Percentiles rank a stretch among this genome's conserved stretches.
Evolutionary conservation across 1,140 invertebrate species (phyloP).

Genomic region (Ganaspis sp.): DNA sequence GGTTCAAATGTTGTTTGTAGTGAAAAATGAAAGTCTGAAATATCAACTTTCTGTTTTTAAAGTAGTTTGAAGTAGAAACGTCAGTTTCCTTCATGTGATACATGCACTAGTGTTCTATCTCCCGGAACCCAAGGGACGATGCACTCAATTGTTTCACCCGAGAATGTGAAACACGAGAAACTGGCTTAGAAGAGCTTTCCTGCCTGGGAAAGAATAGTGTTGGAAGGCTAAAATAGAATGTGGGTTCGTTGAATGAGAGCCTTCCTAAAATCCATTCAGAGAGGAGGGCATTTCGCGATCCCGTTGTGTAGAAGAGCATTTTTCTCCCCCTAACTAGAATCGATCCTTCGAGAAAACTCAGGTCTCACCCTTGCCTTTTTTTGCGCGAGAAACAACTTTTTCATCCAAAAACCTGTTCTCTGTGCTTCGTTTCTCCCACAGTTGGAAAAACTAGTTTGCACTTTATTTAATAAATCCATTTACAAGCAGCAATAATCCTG

Average conservation of each 20-base stretch:
- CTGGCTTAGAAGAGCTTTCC: constrained; percentile 64
- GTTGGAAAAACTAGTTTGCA: too few relatives aligned
- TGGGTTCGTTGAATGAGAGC: constrained; percentile 44
- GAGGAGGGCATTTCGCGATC: constrained; percentile 48
- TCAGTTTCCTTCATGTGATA: constrained; percentile 14
- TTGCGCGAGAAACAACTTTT: background rate
- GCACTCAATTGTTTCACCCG: constrained; percentile 69
- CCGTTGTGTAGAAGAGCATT: constrained; percentile 42
- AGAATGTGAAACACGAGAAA: constrained; percentile 70
- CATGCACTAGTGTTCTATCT: constrained; percentile 13
- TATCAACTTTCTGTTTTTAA: constrained; percentile 1
- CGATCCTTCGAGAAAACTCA: constrained; percentile 52
- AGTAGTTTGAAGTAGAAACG: constrained; percentile 18
- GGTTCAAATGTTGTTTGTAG: background rate
- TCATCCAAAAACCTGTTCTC: background rate
- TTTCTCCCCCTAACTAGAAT: constrained; percentile 51
- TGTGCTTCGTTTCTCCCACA: too few relatives aligned
- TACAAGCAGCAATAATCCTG: too few relatives aligned
- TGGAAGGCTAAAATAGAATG: constrained; percentile 40
- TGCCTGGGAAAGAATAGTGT: constrained; percentile 40
- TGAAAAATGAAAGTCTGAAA: background rate
- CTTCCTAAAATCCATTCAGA: constrained; percentile 54
- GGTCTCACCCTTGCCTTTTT: background rate
- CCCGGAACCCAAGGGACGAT: constrained; percentile 51
- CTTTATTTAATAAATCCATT: too few relatives aligned